phyloP scores from a whole-genome alignment of 2,113 vertebrate species.

The Stomatorhinus ivindoensis region DNA sequence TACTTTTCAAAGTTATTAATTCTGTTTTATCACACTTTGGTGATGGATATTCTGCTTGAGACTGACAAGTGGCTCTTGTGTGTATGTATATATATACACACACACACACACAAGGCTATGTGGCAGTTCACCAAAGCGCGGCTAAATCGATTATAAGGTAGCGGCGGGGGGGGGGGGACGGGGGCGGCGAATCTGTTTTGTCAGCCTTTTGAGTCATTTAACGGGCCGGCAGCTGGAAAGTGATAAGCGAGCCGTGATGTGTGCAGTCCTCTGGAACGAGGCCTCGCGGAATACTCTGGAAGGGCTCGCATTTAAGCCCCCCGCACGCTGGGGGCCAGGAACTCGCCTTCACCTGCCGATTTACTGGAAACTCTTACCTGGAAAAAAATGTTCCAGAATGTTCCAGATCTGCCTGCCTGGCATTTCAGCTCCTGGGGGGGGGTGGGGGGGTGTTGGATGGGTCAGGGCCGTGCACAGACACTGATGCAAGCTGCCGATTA shows the following conservation, averaged over 20 bases:
- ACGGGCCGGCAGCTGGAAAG: neutral
- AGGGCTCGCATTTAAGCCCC: neutral
- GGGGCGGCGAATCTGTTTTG: neutral
- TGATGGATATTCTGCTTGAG: neutral
- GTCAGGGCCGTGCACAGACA: neutral
- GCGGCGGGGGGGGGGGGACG: neutral
- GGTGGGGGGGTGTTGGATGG: neutral
- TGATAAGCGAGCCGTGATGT: neutral
- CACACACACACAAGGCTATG: neutral
- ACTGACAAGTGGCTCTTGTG: neutral
- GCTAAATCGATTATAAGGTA: neutral
- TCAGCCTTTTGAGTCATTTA: neutral
- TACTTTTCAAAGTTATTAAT: neutral
- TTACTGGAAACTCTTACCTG: neutral
- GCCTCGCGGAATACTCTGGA: neutral
- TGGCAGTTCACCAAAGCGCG: neutral
- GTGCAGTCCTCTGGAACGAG: slow-evolving; percentile 3
- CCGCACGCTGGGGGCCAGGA: neutral
- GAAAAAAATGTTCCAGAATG: neutral
- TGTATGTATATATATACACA: neutral
- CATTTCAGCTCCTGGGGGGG: neutral
- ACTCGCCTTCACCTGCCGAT: neutral
- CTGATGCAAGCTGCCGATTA: neutral
- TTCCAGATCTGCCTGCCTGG: neutral
- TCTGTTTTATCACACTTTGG: neutral